These are phyloP conservation scores for Phyllostomus discolor DNA, from an alignment of 2,113 vertebrate species.

Conservation along the genomic window DNA sequence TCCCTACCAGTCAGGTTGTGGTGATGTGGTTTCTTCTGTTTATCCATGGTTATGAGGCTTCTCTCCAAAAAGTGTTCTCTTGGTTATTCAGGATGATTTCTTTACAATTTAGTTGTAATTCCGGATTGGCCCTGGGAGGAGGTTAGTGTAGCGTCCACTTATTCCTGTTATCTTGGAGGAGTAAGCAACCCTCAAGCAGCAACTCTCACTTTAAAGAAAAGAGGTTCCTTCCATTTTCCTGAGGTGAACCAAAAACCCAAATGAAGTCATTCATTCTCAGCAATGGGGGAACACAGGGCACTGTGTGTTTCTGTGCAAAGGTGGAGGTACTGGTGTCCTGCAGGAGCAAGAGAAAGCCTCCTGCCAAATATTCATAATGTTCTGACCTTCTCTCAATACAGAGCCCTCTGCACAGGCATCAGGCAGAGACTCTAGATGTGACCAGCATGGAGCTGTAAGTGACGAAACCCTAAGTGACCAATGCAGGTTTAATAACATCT, in stretches of 20 bases:
- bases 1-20: too few species aligned
- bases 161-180: too few species aligned
- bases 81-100: too few species aligned
- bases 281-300: too few species aligned
- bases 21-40: too few species aligned
- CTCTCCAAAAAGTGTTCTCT: too few species aligned
- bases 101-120: too few species aligned
- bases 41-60: too few species aligned
- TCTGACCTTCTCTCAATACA: background rate
- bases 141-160: too few species aligned
- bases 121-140: too few species aligned
- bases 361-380: background rate
- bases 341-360: background rate
- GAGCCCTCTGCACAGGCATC: too few species aligned
- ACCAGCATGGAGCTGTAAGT: background rate
- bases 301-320: background rate
- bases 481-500: background rate
- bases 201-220: background rate
- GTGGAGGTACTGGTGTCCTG: fast-evolving
- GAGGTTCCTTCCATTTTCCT: background rate
- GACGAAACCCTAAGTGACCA: background rate
- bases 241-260: background rate
- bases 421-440: background rate
- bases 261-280: background rate
- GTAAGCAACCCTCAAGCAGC: too few species aligned